A percentile compares a stretch with the other conserved stretches of the same genome.
Conservation (phyloP, 35 echinoderm and acorn worm species). For the Stichopus chloronotus region DNA sequence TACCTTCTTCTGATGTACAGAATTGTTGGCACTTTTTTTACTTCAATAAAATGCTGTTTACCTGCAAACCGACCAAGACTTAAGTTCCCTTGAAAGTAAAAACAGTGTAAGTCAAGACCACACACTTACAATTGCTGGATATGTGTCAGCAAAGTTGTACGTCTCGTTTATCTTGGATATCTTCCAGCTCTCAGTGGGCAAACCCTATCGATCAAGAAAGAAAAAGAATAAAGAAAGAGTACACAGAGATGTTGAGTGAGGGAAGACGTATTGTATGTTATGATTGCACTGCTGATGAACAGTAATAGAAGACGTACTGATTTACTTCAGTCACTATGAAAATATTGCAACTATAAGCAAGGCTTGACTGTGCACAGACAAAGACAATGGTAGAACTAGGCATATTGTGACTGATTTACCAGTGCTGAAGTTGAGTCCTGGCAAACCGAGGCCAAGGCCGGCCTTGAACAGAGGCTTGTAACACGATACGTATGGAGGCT, state of each 20-base stretch:
- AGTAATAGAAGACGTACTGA: not conserved
- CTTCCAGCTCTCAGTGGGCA: conserved; percentile 97
- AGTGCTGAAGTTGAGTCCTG: no score
- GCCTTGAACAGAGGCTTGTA: no score
- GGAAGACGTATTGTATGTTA: no score
- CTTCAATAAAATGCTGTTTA: not conserved
- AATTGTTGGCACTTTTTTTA: not conserved
- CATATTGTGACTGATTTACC: no score
- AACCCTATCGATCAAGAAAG: conserved; percentile 69
- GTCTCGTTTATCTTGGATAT: conserved; percentile 93
- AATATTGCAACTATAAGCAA: no score
- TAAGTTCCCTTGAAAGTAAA: not conserved
- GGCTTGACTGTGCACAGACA: no score
- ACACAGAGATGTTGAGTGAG: not conserved
- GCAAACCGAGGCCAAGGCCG: no score
- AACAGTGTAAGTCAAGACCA: not conserved
- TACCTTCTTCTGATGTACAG: no score
- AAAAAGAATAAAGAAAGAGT: not conserved
- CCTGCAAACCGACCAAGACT: not conserved
- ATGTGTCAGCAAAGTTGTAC: conserved; percentile 91
- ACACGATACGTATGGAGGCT: no score
- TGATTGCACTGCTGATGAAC: not conserved
- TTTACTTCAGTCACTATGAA: no score
- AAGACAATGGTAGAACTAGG: no score
- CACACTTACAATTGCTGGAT: conserved; percentile 87